Conservation (phyloP, 2,888 invertebrate genomes). For the Corbicula japonica region DNA sequence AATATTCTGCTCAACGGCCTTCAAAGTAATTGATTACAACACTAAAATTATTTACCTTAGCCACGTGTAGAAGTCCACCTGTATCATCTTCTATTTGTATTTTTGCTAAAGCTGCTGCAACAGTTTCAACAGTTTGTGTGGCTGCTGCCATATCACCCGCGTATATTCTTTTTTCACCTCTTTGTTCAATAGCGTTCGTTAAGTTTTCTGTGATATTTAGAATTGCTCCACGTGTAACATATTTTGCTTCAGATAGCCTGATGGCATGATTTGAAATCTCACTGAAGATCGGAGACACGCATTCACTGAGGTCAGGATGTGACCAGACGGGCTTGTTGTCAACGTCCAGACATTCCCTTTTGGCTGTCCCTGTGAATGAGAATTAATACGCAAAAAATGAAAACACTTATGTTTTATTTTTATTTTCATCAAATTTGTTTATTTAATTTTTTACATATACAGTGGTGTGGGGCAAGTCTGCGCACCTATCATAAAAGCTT, state of each 20-base stretch:
- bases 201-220: constrained; percentile 57
- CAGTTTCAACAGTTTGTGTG: constrained; percentile 61
- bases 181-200: constrained; percentile 36
- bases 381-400: too few relatives aligned
- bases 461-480: too few relatives aligned
- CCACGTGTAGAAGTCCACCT: background rate
- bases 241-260: constrained; percentile 26
- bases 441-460: too few relatives aligned
- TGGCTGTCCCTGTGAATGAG: constrained; percentile 66
- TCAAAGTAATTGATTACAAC: background rate
- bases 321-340: constrained; percentile 54
- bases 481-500: too few relatives aligned
- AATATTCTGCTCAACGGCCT: background rate
- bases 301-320: constrained; percentile 72
- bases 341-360: constrained; percentile 60
- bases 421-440: too few relatives aligned
- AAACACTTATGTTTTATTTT: too few relatives aligned
- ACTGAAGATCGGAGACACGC: constrained; percentile 69
- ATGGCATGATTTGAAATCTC: constrained; percentile 46
- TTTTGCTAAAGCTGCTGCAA: constrained; percentile 65
- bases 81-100: constrained; percentile 27
- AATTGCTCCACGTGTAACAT: constrained; percentile 28
- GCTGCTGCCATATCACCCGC: constrained; percentile 76
- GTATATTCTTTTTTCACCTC: constrained; percentile 51
- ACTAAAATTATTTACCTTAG: constrained; percentile 5